These are phyloP conservation scores for Sturnus vulgaris DNA, from an alignment of 2,113 vertebrate genomes.

Conservation along the genomic window DNA sequence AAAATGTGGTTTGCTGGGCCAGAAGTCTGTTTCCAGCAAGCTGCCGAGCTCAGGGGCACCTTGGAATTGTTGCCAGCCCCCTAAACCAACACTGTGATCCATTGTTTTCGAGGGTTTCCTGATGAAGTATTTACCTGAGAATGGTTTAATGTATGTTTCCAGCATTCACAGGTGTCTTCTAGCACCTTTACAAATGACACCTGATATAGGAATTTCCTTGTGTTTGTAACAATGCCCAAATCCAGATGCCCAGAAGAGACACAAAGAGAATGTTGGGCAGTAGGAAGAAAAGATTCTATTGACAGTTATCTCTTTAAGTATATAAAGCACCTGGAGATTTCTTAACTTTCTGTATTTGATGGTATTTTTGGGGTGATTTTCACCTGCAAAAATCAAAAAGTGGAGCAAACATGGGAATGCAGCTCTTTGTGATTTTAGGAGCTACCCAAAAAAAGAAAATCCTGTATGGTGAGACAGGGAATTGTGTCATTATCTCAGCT, in stretches of 20 bases:
- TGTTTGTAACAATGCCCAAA: not conserved
- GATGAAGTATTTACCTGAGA: not conserved
- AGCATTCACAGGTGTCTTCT: not conserved
- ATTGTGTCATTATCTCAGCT: not conserved
- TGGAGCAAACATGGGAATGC: not conserved
- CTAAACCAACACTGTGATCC: not conserved
- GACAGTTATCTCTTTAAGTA: not conserved
- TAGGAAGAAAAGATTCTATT: not conserved
- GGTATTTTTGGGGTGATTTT: not conserved
- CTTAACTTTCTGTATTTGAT: not conserved
- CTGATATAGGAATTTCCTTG: not conserved
- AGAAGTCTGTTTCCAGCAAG: not conserved
- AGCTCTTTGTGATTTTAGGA: not conserved
- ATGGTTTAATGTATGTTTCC: not conserved
- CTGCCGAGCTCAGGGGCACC: not conserved
- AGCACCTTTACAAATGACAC: not conserved
- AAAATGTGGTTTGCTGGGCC: not conserved
- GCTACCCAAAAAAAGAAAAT: not conserved
- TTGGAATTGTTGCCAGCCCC: not conserved
- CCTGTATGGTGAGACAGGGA: not conserved
- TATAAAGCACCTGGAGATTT: not conserved
- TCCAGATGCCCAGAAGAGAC: not conserved
- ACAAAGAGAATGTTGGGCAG: not conserved
- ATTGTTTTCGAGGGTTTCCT: not conserved
- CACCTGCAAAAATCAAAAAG: not conserved